Evolutionary conservation across 2,113 vertebrate species (phyloP).

Genomic region (Carlito syrichta): DNA sequence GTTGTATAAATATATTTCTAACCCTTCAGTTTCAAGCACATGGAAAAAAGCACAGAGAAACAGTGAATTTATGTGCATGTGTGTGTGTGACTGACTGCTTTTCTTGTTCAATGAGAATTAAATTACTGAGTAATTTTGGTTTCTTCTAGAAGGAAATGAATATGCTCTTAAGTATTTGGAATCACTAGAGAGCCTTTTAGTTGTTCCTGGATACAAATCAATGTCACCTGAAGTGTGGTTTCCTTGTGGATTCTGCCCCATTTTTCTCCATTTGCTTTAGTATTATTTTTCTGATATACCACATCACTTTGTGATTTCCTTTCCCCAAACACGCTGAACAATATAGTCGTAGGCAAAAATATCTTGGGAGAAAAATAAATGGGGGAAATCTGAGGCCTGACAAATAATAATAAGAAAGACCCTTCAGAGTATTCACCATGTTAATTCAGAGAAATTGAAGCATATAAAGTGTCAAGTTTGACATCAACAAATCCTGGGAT

Average conservation of each 20-base stretch:
- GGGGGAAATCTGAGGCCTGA: background rate
- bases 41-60: constrained; percentile 55
- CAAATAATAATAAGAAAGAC: constrained; percentile 22
- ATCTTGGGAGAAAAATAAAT: background rate
- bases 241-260: background rate
- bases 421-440: constrained; percentile 9
- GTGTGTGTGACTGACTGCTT: background rate
- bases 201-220: constrained; percentile 63
- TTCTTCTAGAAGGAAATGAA: constrained; percentile 65
- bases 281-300: background rate
- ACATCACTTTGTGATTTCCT: background rate
- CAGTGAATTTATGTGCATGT: constrained; percentile 9
- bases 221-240: constrained; percentile 30
- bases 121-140: constrained; percentile 64
- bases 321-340: background rate
- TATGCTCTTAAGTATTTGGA: constrained; percentile 59
- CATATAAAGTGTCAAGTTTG: background rate
- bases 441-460: constrained; percentile 11
- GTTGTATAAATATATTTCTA: constrained; percentile 43
- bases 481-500: background rate
- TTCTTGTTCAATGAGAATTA: constrained; percentile 68
- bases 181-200: constrained; percentile 52
- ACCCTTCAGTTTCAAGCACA: constrained; percentile 3
- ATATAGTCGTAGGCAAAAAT: constrained; percentile 14
- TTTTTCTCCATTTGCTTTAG: constrained; percentile 59